Evolutionary conservation across 2,888 invertebrate genomes (phyloP).

Genomic region (Kryphioiulus occultus): DNA sequence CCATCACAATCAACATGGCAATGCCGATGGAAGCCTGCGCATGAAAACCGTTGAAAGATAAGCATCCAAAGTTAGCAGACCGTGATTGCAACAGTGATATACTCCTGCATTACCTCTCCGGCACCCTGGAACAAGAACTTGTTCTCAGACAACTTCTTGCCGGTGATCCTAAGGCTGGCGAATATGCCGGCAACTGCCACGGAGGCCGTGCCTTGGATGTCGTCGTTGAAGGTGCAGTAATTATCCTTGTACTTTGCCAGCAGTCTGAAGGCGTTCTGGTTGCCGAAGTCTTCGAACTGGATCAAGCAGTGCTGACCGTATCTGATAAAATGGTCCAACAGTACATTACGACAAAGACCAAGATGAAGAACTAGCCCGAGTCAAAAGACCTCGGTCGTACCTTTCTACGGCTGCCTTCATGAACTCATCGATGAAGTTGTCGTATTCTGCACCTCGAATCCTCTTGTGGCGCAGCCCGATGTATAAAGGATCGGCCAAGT

Average conservation of each 20-base stretch:
- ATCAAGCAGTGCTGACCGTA: slow-evolving; percentile 67
- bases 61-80: background rate
- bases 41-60: background rate
- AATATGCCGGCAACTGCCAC: slow-evolving; percentile 95
- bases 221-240: slow-evolving; percentile 98
- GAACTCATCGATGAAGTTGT: slow-evolving; percentile 95
- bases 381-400: slow-evolving; percentile 56
- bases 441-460: slow-evolving; percentile 83
- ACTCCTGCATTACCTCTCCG: slow-evolving; percentile 76
- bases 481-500: slow-evolving; percentile 93
- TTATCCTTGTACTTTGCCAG: slow-evolving; percentile 86
- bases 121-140: slow-evolving; percentile 94
- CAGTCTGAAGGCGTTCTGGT: slow-evolving; percentile 93
- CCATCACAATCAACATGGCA: slow-evolving; percentile 88
- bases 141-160: slow-evolving; percentile 82
- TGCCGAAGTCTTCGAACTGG: slow-evolving; percentile 98
- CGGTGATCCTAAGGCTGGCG: slow-evolving; percentile 84
- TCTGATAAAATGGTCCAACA: slow-evolving; percentile 59
- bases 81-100: background rate
- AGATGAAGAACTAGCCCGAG: background rate
- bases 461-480: slow-evolving; percentile 89
- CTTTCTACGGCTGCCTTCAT: slow-evolving; percentile 84
- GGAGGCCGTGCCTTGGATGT: slow-evolving; percentile 92
- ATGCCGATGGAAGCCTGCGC: slow-evolving; percentile 89
- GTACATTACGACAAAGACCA: background rate